Percentiles rank a stretch among this genome's conserved stretches.
Evolutionary conservation across 2,888 invertebrate genomes (phyloP).

Genomic region (Ceriagrion tenellum): DNA sequence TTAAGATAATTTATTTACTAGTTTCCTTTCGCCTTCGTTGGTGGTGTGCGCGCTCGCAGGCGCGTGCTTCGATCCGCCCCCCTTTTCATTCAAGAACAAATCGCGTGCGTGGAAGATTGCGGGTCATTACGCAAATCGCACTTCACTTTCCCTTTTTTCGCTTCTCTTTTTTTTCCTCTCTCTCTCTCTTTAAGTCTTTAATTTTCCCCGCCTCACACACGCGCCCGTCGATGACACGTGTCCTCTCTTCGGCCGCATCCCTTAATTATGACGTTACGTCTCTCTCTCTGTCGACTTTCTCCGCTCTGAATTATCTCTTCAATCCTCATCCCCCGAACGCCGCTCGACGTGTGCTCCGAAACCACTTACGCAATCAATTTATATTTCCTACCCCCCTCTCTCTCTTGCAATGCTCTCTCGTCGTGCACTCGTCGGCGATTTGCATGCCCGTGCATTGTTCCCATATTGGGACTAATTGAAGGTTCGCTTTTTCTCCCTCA

Average conservation of each 20-base stretch:
- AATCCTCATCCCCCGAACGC: not conserved
- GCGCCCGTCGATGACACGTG: not conserved
- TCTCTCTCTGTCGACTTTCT: not conserved
- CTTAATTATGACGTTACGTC: not conserved
- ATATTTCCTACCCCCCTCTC: not conserved
- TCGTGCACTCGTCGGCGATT: too few relatives aligned
- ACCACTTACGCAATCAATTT: not conserved
- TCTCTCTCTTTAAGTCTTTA: too few relatives aligned
- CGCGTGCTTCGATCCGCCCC: not conserved
- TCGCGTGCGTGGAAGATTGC: conserved; percentile 20
- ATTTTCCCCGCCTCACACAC: not conserved
- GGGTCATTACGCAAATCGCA: conserved; percentile 58
- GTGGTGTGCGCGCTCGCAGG: too few relatives aligned
- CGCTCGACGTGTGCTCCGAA: not conserved
- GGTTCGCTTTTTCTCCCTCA: not conserved
- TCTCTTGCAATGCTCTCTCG: not conserved
- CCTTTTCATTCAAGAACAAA: not conserved
- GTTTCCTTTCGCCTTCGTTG: not conserved
- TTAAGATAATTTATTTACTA: too few relatives aligned
- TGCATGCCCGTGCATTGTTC: not conserved
- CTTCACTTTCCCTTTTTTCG: conserved; percentile 37
- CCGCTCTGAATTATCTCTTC: not conserved
- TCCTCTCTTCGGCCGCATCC: not conserved
- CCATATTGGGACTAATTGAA: not conserved
- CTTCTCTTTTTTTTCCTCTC: not conserved